These are phyloP conservation scores for Rhipidura dahli DNA, from an alignment of 2,113 vertebrate species.

Conservation along the genomic window DNA sequence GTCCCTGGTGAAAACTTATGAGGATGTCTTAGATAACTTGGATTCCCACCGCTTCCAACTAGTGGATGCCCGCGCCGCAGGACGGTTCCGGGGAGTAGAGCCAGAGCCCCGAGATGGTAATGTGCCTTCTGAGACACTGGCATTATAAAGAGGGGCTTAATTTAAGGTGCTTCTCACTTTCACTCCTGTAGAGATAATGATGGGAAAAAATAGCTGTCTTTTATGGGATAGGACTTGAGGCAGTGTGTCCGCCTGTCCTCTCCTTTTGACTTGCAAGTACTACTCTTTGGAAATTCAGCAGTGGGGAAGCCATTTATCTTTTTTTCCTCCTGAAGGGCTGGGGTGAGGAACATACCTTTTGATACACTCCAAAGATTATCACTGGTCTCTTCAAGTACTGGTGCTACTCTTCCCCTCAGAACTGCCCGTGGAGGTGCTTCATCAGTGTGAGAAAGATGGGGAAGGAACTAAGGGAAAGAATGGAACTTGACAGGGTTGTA, in stretches of 20 bases:
- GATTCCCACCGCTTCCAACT: slow-evolving; percentile 76
- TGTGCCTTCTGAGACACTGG: not conserved
- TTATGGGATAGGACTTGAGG: not conserved
- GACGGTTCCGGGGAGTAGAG: slow-evolving; percentile 86
- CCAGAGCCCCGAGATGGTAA: slow-evolving; percentile 91
- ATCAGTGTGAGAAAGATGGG: not conserved
- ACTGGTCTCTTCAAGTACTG: not conserved
- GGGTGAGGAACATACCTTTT: not conserved
- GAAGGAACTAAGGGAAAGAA: not conserved
- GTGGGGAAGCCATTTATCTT: not conserved
- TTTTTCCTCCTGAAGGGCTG: not conserved
- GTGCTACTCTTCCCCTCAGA: not conserved
- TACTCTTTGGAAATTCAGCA: not conserved
- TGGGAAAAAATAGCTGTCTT: not conserved
- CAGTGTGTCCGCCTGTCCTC: not conserved
- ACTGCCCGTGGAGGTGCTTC: not conserved
- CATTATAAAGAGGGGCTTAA: not conserved
- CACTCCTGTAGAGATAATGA: not conserved
- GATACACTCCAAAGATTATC: not conserved
- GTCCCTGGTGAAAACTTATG: slow-evolving; percentile 81
- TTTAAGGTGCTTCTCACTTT: not conserved
- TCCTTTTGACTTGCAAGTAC: not conserved
- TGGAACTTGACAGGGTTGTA: not conserved
- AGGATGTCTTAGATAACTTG: slow-evolving; percentile 86
- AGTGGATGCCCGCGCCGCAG: slow-evolving; percentile 83